Base-by-base conservation (phyloP, 2,888 invertebrate genomes). In the Thereva unica region DNA sequence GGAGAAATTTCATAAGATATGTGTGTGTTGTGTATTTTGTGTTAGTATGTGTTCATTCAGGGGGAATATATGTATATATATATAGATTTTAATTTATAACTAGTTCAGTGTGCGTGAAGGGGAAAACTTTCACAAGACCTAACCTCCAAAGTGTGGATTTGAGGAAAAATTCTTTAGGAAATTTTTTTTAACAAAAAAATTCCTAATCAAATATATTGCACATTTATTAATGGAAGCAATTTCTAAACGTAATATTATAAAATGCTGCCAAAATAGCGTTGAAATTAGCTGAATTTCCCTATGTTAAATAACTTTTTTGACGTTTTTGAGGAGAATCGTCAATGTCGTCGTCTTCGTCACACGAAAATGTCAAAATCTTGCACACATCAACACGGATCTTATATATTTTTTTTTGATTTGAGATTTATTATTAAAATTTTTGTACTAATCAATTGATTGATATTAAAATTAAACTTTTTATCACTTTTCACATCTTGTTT, bases 351-450 rank as follows among this genome's bases (percentile, higher is more conserved):
- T 56, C 37, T 35, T 63, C 50, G 63, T 50, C 50, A 59, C 35
- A 47, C 38, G 50, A 63, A 63, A 63, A 63, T 63, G 63, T 63
- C 63, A 63, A 63, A 63, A 63, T 40, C 52, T 63, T 63, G 50
- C 61, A 50, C 49, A 61, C 61, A 49, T 45, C 35, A 44, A 44
- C 57, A 45, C 47, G 34, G 6, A n/a, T 10, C 6, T 12, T n/a
- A n/a, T n/a, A n/a, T n/a, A n/a, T n/a, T n/a, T 3, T 35, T n/a
- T 34, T 5, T 47, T 6, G 23, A 23, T 47, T 47, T 12, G 47
- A n/a, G n/a, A 47, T 12, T 56, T 41, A 44, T 34, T 56, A 35
- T 45, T 41, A 23, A 10, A 42, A 56, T 44, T 34, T 56, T 23
- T 40, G 37, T 23, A 34, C 42, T 10, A 44, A 35, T 56, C n/a